Base-by-base conservation (phyloP, 2,888 invertebrate genomes). In the Cepaea hortensis region DNA sequence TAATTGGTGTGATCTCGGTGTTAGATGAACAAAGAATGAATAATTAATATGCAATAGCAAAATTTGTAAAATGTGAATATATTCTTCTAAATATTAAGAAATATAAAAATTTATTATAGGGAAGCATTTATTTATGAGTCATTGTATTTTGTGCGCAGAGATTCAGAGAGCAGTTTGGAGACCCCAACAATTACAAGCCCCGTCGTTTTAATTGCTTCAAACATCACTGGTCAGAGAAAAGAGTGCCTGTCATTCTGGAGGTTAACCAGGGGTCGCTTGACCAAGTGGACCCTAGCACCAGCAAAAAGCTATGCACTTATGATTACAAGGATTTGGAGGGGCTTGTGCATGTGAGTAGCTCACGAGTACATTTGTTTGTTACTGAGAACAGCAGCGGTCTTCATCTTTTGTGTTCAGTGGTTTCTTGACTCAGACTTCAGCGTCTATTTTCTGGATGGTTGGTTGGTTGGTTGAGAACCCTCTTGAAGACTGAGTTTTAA, bases 141-240 rank as follows among this genome's bases (percentile, higher is more conserved):
- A 9, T 18, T 65, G 35, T n/a, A 23, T 79, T 79, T 73, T 70
- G 18, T 82, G 35, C 46, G 20, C 81, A 87, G 87, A 79, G 86
- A 86, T 91, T 95, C 87, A 85, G 88, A 18, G 82, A 87, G 77
- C 86, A 85, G 83, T 89, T 87, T 85, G 87, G 87, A n/a, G 88
- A 89, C 46, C 62, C 85, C 20, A 80, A 79, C 84, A 89, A 70
- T 61, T 80, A 61, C 70, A 81, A 73, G 61, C 46, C 85, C 92
- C 85, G 97, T 97, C 96, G 96, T 92, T 98, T 97, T 95, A 97
- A 97, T 95, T 98, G 97, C 7, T 97, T 97, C 95, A 99, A 99
- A 95, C 97, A 98, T 93, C 98, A 99, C 93, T 99, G 99, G 99
- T 98, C 98, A 80, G 98, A 98, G 84, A 97, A 97, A 68, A 96